Conservation (phyloP, 2,797 vertebrate genomes). For the Mormyrops attenuatus region DNA sequence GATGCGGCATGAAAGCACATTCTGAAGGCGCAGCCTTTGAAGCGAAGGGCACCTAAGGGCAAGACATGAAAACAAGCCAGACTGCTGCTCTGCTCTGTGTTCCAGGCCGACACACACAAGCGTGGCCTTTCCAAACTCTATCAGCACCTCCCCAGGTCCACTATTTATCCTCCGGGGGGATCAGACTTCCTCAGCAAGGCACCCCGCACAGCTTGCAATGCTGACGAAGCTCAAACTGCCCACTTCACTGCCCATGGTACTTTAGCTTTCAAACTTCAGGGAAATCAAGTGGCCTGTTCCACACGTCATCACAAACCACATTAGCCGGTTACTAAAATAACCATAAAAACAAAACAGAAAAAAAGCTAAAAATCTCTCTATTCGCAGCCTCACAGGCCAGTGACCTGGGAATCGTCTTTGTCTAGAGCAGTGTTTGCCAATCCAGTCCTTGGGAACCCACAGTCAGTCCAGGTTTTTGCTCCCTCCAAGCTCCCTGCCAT, state of each 20-base stretch:
- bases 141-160: background rate
- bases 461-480: background rate
- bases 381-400: background rate
- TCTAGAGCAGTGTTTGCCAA: background rate
- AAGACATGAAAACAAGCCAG: conserved; percentile 6
- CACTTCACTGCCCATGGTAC: background rate
- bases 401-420: no score
- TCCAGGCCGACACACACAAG: background rate
- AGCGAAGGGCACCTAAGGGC: background rate
- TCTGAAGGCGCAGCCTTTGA: background rate
- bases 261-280: background rate
- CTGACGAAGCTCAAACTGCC: background rate
- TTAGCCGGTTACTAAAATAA: background rate
- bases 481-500: background rate
- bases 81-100: background rate
- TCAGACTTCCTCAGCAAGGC: background rate
- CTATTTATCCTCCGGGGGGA: background rate
- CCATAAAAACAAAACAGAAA: background rate
- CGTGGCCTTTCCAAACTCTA: background rate
- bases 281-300: background rate
- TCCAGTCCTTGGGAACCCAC: background rate
- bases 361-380: background rate
- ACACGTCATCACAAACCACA: background rate
- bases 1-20: conserved; percentile 25
- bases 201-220: background rate